A percentile compares a stretch with the other conserved stretches of the same genome.
These are phyloP conservation scores for Chymomyza procnemis DNA, from an alignment of 2,888 invertebrate genomes.

Conservation along the genomic window DNA sequence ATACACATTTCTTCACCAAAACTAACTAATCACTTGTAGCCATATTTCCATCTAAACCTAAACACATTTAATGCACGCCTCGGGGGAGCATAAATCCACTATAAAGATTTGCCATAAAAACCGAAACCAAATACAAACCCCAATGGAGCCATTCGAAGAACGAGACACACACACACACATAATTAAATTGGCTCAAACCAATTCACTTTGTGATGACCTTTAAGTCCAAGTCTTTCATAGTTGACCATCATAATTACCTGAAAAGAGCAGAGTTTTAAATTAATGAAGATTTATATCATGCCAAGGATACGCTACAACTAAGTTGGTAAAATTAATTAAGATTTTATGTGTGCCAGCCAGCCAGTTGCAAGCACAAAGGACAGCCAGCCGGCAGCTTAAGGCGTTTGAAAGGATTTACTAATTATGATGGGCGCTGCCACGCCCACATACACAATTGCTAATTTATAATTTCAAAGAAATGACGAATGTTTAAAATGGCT, in stretches of 20 bases:
- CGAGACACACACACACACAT: neutral
- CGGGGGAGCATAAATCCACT: neutral
- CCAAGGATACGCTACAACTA: too few species aligned
- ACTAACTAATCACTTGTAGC: neutral
- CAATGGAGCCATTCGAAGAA: neutral
- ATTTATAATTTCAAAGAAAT: neutral
- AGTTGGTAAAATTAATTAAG: neutral
- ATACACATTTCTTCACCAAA: too few species aligned
- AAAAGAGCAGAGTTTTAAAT: conserved; percentile 45
- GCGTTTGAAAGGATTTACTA: neutral
- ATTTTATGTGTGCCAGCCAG: neutral
- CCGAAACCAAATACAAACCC: neutral
- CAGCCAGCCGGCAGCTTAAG: neutral
- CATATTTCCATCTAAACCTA: neutral
- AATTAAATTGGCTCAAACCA: neutral
- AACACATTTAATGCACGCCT: neutral
- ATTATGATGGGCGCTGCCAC: neutral
- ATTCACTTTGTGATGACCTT: neutral
- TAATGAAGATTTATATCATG: conserved; percentile 57
- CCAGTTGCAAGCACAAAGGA: neutral
- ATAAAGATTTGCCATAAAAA: neutral
- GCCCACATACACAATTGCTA: neutral
- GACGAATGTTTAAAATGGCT: neutral
- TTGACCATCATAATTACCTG: conserved; percentile 41
- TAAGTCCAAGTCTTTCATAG: neutral